These are phyloP conservation scores for Montipora capricornis DNA, from an alignment of 64 coral and sea anemone genomes.

Conservation along the genomic window DNA sequence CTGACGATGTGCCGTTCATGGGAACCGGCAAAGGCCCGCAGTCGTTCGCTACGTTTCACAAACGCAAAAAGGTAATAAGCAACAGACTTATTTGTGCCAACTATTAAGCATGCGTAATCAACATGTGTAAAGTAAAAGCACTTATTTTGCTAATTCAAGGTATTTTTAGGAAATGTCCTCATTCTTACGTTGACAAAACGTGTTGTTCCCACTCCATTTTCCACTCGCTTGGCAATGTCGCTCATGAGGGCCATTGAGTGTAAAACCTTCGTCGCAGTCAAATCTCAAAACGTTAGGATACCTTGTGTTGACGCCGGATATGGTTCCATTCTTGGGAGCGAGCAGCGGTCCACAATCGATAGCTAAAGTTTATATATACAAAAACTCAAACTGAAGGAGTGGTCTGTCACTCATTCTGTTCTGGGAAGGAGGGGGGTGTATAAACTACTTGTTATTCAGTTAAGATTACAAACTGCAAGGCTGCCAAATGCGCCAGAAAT, in stretches of 20 bases:
- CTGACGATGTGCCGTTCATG: slow-evolving; percentile 28
- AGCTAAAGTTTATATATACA: too few species aligned
- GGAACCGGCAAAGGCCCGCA: background rate
- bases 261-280: slow-evolving; percentile 52
- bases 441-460: too few species aligned
- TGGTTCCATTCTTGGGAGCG: slow-evolving; percentile 16
- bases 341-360: background rate
- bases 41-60: background rate
- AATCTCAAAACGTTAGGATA: slow-evolving; percentile 39
- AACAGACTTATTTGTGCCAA: background rate
- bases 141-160: background rate
- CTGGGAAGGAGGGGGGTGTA: too few species aligned
- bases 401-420: too few species aligned
- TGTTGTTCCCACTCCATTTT: slow-evolving; percentile 40
- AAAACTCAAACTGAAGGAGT: too few species aligned
- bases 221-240: slow-evolving; percentile 47
- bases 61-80: background rate
- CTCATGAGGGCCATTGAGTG: slow-evolving; percentile 20
- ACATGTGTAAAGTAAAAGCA: too few species aligned
- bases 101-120: background rate
- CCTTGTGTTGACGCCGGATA: background rate
- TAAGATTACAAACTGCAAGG: too few species aligned
- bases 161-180: background rate
- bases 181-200: slow-evolving; percentile 41
- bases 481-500: too few species aligned